A percentile compares a stretch with the other conserved stretches of the same genome.
These are phyloP conservation scores for Dasypolia templi DNA, from an alignment of 2,888 invertebrate species.

Conservation along the genomic window DNA sequence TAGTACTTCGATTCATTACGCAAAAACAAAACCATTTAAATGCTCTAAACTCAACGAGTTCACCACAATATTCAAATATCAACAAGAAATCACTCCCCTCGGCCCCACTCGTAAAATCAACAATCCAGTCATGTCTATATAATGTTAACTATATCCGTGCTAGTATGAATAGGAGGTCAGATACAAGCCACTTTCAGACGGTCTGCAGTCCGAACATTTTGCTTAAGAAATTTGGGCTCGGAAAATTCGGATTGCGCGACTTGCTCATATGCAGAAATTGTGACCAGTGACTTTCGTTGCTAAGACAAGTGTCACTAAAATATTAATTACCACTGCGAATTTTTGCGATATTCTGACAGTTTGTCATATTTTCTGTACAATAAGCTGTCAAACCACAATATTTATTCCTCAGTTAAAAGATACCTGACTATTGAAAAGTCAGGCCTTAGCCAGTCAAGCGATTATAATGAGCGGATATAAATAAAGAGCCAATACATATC, in stretches of 20 bases:
- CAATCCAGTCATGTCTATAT: not conserved
- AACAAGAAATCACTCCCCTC: not conserved
- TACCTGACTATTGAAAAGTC: too few relatives aligned
- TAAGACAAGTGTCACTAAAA: not conserved
- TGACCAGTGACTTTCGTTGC: slow-evolving; percentile 9
- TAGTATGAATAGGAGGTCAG: not conserved
- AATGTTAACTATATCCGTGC: slow-evolving; percentile 8
- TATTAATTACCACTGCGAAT: not conserved
- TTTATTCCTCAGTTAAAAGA: too few relatives aligned
- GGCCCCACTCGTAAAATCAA: slow-evolving; percentile 1
- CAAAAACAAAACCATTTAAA: not conserved
- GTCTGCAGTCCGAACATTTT: slow-evolving; percentile 4
- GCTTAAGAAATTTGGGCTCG: slow-evolving; percentile 2
- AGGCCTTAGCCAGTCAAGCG: not conserved
- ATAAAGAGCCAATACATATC: not conserved
- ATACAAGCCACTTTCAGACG: slow-evolving; percentile 7
- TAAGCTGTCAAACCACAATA: too few relatives aligned
- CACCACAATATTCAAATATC: too few relatives aligned
- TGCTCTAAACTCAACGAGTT: not conserved
- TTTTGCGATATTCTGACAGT: slow-evolving; percentile 1
- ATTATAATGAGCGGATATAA: not conserved
- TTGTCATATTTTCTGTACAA: too few relatives aligned
- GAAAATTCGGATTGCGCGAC: not conserved
- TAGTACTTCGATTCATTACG: not conserved
- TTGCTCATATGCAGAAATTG: slow-evolving; percentile 21